These are phyloP conservation scores for Cirrhinus mrigala DNA, from an alignment of 2,797 vertebrate genomes.

Conservation along the genomic window DNA sequence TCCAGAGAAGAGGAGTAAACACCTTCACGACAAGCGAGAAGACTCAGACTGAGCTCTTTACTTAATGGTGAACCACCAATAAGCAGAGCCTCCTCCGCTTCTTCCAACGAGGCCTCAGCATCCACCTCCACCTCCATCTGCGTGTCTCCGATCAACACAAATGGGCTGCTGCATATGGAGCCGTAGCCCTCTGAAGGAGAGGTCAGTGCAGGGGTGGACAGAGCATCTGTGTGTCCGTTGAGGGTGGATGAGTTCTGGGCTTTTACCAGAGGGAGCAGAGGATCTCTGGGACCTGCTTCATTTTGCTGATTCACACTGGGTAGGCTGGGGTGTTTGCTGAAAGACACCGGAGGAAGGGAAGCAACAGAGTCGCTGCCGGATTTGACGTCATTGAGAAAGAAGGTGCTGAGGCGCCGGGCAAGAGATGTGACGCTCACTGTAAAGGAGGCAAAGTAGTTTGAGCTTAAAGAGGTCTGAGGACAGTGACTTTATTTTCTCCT, in stretches of 20 bases:
- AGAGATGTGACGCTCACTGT: slow-evolving; percentile 77
- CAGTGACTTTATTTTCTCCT: background rate
- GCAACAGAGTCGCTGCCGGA: slow-evolving; percentile 36
- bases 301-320: slow-evolving; percentile 56
- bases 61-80: slow-evolving; percentile 70
- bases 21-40: slow-evolving; percentile 78
- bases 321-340: slow-evolving; percentile 43
- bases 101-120: slow-evolving; percentile 71
- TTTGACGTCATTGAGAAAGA: slow-evolving; percentile 73
- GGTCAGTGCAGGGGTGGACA: slow-evolving; percentile 55
- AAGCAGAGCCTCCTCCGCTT: slow-evolving; percentile 75
- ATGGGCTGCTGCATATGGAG: slow-evolving; percentile 64
- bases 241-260: slow-evolving; percentile 21
- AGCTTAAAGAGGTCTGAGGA: background rate
- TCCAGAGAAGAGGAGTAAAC: slow-evolving; percentile 65
- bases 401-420: slow-evolving; percentile 73
- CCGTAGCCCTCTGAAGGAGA: slow-evolving; percentile 35
- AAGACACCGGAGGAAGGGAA: slow-evolving; percentile 48
- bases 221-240: slow-evolving; percentile 47
- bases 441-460: background rate
- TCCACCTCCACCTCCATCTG: slow-evolving; percentile 69
- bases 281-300: slow-evolving; percentile 66
- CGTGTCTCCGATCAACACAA: slow-evolving; percentile 66
- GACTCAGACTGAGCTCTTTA: slow-evolving; percentile 80
- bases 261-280: slow-evolving; percentile 66